Evolutionary conservation across 2,888 invertebrate species (phyloP).

Genomic region (Cheilosia vernalis): DNA sequence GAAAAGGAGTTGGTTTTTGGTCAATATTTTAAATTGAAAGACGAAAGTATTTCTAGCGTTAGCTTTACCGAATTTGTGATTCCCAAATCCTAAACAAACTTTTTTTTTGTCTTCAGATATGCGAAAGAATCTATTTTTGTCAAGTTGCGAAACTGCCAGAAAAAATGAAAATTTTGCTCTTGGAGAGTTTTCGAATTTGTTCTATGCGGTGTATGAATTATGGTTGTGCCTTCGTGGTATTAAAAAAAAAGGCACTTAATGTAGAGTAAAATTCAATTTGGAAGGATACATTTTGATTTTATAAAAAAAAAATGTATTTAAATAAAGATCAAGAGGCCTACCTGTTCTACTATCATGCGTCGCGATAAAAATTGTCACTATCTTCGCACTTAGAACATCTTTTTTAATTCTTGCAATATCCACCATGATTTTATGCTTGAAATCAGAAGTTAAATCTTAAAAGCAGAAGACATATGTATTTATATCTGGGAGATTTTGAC

Average conservation of each 20-base stretch:
- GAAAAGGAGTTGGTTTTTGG: background rate
- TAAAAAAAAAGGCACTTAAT: background rate
- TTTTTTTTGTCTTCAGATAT: slow-evolving; percentile 9
- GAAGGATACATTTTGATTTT: background rate
- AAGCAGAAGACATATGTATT: too few relatives aligned
- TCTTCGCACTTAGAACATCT: too few relatives aligned
- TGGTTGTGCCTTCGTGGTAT: background rate
- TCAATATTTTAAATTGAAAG: background rate
- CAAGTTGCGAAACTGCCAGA: slow-evolving; percentile 29
- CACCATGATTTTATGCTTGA: too few relatives aligned
- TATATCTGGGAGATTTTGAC: too few relatives aligned
- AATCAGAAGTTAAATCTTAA: too few relatives aligned
- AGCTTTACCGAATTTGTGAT: slow-evolving; percentile 11
- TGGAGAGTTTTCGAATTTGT: slow-evolving; percentile 48
- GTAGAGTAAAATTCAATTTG: background rate
- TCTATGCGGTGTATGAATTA: slow-evolving; percentile 63
- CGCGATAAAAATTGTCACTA: too few relatives aligned
- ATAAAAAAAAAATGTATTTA: background rate
- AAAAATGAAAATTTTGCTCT: slow-evolving; percentile 2
- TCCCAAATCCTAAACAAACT: slow-evolving; percentile 6
- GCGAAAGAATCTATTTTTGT: slow-evolving; percentile 51
- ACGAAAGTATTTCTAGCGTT: too few relatives aligned
- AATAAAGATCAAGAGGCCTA: background rate
- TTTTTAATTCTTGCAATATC: too few relatives aligned
- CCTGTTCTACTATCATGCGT: too few relatives aligned